Conservation (phyloP, 2,888 invertebrate genomes). For the Nomada goodeniana region DNA sequence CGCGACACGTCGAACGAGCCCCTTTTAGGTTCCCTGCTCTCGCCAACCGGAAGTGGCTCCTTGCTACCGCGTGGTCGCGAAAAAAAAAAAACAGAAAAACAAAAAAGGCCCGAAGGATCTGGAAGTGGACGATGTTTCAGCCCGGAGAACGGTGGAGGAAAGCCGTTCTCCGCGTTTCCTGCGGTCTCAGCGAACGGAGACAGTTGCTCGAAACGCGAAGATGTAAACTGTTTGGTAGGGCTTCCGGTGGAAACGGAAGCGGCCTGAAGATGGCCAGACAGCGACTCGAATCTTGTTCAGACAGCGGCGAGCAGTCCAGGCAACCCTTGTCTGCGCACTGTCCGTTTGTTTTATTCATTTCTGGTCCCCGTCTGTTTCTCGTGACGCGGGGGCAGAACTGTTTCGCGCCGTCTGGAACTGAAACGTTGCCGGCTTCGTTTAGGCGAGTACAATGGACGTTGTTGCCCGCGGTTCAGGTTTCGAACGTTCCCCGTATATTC, state of each 20-base stretch:
- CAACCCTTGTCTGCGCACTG: conserved; percentile 4
- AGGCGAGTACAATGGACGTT: background rate
- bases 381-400: background rate
- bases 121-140: conserved; percentile 11
- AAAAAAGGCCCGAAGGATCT: conserved; percentile 6
- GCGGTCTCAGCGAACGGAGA: conserved; percentile 13
- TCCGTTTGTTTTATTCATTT: conserved; percentile 22
- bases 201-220: conserved; percentile 44
- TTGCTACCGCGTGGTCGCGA: conserved; percentile 21
- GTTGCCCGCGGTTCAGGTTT: background rate
- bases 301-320: conserved; percentile 11
- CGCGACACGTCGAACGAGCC: conserved; percentile 32
- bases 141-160: conserved; percentile 11
- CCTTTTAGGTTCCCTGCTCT: conserved; percentile 1
- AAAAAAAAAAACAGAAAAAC: conserved; percentile 21
- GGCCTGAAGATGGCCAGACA: conserved; percentile 72
- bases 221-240: conserved; percentile 78
- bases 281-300: conserved; percentile 46
- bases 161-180: conserved; percentile 46
- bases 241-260: conserved; percentile 72
- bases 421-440: background rate
- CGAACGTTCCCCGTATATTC: too few species aligned
- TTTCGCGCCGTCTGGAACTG: background rate
- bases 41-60: conserved; percentile 41
- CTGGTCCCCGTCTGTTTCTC: conserved; percentile 4